Percentiles rank a stretch among this genome's conserved stretches.
phyloP scores from a whole-genome alignment of 2,888 invertebrate genomes.

The Campoplex nolae region DNA sequence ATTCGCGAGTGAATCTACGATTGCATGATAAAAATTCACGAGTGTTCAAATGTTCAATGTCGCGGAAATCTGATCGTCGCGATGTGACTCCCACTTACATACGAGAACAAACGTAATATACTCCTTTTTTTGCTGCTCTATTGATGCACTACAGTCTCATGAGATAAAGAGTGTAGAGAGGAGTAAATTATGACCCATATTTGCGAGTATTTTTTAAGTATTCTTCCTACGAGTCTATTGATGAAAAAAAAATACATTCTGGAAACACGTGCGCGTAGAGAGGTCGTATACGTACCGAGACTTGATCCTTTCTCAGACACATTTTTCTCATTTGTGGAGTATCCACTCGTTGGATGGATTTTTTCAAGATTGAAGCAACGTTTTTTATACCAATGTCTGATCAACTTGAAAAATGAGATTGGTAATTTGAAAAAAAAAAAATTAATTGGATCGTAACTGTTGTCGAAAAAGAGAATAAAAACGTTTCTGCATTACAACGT shows the following conservation, averaged over 20 bases:
- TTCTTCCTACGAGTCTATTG: not conserved
- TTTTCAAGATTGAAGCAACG: not conserved
- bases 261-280: slow-evolving; percentile 21
- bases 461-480: not conserved
- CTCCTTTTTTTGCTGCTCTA: slow-evolving; percentile 20
- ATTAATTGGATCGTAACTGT: not conserved
- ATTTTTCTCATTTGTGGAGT: not conserved
- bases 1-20: slow-evolving; percentile 5
- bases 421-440: not conserved
- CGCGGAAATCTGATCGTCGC: slow-evolving; percentile 53
- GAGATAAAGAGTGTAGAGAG: not conserved
- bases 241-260: slow-evolving; percentile 25
- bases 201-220: not conserved
- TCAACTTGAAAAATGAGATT: not conserved
- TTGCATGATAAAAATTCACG: slow-evolving; percentile 41
- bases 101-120: not conserved
- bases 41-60: slow-evolving; percentile 59
- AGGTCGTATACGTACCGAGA: not conserved
- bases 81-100: slow-evolving; percentile 25
- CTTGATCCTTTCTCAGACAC: not conserved
- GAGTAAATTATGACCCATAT: slow-evolving; percentile 47
- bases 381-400: not conserved
- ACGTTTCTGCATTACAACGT: not conserved
- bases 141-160: slow-evolving; percentile 6
- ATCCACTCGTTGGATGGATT: not conserved